Evolutionary conservation across 2,888 invertebrate species (phyloP), one percentile per base, ranked within the genome.

Genomic region (Xanthorhoe spadicearia): DNA sequence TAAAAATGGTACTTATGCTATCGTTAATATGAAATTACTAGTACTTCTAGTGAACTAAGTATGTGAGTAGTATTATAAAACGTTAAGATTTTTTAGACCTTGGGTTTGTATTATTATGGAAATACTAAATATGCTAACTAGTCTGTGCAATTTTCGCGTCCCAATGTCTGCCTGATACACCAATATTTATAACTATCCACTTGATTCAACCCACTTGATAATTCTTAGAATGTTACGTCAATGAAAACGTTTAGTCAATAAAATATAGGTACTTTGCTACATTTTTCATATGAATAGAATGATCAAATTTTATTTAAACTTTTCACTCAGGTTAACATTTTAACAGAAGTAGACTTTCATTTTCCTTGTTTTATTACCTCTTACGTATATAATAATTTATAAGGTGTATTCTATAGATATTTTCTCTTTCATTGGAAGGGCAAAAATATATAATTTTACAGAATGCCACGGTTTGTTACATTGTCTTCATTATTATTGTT

Each of bases 381-480:
- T 23, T 4, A 23, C 1, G 1, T 23, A 23, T 23, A 3, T 23
- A 23, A 23, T 23, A 4, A 32, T 4, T 1, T 7, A 32, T 2
- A 32, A 1, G 32, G 32, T 32, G 7, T 5, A 32, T 32, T 7
- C 32, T 43, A 43, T 13, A n/a, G n/a, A n/a, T n/a, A 13, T 43
- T 43, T 43, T 13, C 38, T 2, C 13, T 13, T 55, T 23, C 23
- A n/a, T 53, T 53, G 17, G 9, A 18, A 51, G 9, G n/a, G 13
- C 17, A 53, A 18, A 23, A 64, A 64, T 54, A 59, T 10, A 61
- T 64, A 65, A 55, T 19, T 61, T 68, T 68, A 56, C 68, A 63
- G 58, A 69, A 66, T 57, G 43, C 18, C 18, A 23, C 59, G 52
- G 54, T 51, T 19, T 49, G 62, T 19, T 54, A 64, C 18, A 46